Conservation (phyloP, 2,113 vertebrate species). For the Protobothrops flavoviridis region DNA sequence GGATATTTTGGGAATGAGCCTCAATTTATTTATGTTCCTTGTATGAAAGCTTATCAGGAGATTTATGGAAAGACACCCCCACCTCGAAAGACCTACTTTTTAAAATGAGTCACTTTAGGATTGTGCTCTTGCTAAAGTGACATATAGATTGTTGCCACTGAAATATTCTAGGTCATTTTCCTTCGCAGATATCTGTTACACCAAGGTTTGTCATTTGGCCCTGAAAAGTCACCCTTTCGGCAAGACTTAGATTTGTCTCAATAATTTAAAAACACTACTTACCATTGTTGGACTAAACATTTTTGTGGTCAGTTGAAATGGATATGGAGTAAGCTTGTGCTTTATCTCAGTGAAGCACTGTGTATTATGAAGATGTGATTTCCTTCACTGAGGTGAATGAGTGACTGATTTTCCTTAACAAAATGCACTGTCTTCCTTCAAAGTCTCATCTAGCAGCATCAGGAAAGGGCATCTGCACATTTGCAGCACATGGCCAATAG, state of each 20-base stretch:
- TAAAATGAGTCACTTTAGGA: conserved; percentile 1
- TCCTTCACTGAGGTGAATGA: background rate
- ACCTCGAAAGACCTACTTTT: background rate
- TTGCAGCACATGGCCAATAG: background rate
- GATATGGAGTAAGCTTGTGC: background rate
- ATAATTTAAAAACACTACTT: background rate
- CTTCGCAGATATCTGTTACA: background rate
- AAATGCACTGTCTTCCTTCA: background rate
- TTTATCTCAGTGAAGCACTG: background rate
- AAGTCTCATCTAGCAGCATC: background rate
- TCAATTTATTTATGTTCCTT: background rate
- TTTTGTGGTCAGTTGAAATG: background rate
- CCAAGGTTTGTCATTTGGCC: conserved; percentile 5
- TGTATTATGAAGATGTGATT: background rate
- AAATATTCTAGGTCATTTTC: background rate
- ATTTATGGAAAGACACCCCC: background rate
- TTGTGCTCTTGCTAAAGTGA: background rate
- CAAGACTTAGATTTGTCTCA: background rate
- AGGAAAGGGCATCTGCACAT: background rate
- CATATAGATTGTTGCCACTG: background rate
- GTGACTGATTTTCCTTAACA: background rate
- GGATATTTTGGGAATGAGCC: background rate
- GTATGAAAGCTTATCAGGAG: background rate
- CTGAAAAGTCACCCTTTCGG: background rate
- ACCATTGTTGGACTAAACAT: background rate